Percentiles rank a stretch among this genome's conserved stretches.
phyloP scores from a whole-genome alignment of 2,797 vertebrate genomes.

The Sternotherus odoratus region DNA sequence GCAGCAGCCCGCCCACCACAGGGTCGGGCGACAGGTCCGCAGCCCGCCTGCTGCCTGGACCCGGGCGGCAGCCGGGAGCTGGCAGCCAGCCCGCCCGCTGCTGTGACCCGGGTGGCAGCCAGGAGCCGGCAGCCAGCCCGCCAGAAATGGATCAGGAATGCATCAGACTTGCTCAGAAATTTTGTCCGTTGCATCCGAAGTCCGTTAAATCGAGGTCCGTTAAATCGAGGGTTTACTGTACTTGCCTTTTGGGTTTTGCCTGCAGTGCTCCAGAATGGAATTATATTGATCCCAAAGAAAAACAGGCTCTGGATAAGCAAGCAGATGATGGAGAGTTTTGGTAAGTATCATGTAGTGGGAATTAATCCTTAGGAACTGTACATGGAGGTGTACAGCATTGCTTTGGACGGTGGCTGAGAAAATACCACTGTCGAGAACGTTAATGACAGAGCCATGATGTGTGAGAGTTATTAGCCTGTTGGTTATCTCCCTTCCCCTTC shows the following conservation, averaged over 20 bases:
- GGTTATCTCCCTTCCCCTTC: slow-evolving; percentile 47
- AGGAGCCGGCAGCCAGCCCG: too few relatives aligned
- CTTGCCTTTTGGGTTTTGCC: slow-evolving; percentile 26
- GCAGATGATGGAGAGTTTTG: slow-evolving; percentile 94
- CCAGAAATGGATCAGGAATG: too few relatives aligned
- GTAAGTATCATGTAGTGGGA: slow-evolving; percentile 72
- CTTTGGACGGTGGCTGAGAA: not conserved
- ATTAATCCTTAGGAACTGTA: not conserved
- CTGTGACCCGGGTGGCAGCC: too few relatives aligned
- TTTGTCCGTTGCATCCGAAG: too few relatives aligned
- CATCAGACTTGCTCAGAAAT: too few relatives aligned
- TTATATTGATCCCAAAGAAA: slow-evolving; percentile 77
- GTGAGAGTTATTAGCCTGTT: slow-evolving; percentile 3
- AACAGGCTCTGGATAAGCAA: slow-evolving; percentile 73
- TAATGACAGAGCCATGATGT: not conserved
- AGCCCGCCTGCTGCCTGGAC: too few relatives aligned
- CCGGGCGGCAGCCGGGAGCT: too few relatives aligned
- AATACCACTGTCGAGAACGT: not conserved
- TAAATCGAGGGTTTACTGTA: too few relatives aligned
- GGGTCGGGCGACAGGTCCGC: too few relatives aligned
- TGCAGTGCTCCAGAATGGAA: slow-evolving; percentile 87
- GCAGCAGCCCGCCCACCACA: too few relatives aligned
- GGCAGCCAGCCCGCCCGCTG: too few relatives aligned
- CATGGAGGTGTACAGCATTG: not conserved
- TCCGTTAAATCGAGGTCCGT: too few relatives aligned